phyloP scores from a whole-genome alignment of 1,140 invertebrate species.

The Ceratina calcarata region DNA sequence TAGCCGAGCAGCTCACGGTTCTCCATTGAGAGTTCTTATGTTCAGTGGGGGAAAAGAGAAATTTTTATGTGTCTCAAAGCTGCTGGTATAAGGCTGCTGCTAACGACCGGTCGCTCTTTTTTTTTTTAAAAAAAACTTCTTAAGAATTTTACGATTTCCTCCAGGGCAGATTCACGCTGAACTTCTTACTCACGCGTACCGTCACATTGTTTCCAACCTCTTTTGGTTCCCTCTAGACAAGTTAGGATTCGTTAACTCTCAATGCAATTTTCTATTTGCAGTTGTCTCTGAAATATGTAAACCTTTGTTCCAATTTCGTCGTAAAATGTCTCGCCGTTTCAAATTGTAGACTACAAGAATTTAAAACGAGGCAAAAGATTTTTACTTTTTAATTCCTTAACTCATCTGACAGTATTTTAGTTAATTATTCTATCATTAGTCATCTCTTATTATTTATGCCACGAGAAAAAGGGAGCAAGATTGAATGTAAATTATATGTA shows the following conservation, averaged over 20 bases:
- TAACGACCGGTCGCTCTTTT: slow-evolving; percentile 7
- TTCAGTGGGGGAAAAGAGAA: not conserved
- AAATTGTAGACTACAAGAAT: too few species aligned
- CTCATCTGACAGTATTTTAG: too few species aligned
- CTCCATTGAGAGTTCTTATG: not conserved
- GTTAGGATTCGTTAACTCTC: not conserved
- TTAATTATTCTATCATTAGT: too few species aligned
- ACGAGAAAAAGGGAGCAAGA: too few species aligned
- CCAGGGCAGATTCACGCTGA: not conserved
- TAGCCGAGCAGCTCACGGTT: not conserved
- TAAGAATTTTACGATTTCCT: not conserved
- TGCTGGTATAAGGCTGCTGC: not conserved
- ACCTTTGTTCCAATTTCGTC: too few species aligned
- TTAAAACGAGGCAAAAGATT: too few species aligned
- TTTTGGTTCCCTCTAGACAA: not conserved
- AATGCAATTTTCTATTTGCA: not conserved
- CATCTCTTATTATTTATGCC: too few species aligned
- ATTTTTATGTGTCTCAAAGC: slow-evolving; percentile 5
- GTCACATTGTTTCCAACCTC: not conserved
- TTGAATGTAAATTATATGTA: too few species aligned
- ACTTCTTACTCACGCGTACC: not conserved
- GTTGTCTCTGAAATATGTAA: too few species aligned
- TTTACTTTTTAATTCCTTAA: too few species aligned
- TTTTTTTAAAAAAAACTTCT: not conserved
- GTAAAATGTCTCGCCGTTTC: too few species aligned